These are phyloP conservation scores for Heteromyza rotundicornis DNA, from an alignment of 2,888 invertebrate genomes.

Conservation along the genomic window DNA sequence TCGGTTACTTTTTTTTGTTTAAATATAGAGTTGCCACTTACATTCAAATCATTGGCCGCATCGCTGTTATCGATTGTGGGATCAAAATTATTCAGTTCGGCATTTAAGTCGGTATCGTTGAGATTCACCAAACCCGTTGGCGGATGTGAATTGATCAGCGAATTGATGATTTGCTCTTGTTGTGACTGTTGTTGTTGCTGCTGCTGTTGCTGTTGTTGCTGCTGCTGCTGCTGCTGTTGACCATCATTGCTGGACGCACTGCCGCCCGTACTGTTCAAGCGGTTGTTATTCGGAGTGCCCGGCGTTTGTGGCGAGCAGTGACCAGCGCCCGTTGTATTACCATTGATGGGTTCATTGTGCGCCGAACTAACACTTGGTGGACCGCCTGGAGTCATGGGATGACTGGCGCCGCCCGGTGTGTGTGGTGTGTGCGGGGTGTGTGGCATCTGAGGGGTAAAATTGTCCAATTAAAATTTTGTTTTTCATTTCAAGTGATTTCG, in stretches of 20 bases:
- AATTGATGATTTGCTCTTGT: constrained; percentile 56
- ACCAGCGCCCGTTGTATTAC: constrained; percentile 45
- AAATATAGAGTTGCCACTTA: constrained; percentile 69
- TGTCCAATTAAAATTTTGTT: too few species aligned
- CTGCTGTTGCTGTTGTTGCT: constrained; percentile 45
- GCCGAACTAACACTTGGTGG: constrained; percentile 83
- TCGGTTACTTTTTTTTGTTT: too few species aligned
- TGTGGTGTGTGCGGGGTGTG: constrained; percentile 81
- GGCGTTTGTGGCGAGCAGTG: constrained; percentile 64
- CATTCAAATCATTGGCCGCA: constrained; percentile 89
- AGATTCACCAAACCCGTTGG: constrained; percentile 56
- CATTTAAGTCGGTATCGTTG: constrained; percentile 79
- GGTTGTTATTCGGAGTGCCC: constrained; percentile 53
- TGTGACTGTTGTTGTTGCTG: constrained; percentile 49
- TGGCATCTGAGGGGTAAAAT: constrained; percentile 68
- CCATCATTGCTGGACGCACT: constrained; percentile 31
- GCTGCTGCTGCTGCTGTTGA: constrained; percentile 33
- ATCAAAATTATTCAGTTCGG: constrained; percentile 86
- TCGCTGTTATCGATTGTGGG: constrained; percentile 88
- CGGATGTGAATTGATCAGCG: constrained; percentile 50
- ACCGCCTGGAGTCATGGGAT: constrained; percentile 75
- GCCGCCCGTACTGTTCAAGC: constrained; percentile 30
- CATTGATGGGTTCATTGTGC: constrained; percentile 59
- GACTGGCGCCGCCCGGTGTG: constrained; percentile 78
- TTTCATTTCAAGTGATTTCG: background rate